phyloP scores from a whole-genome alignment of 2,113 vertebrate species.

The Ahaetulla prasina region DNA sequence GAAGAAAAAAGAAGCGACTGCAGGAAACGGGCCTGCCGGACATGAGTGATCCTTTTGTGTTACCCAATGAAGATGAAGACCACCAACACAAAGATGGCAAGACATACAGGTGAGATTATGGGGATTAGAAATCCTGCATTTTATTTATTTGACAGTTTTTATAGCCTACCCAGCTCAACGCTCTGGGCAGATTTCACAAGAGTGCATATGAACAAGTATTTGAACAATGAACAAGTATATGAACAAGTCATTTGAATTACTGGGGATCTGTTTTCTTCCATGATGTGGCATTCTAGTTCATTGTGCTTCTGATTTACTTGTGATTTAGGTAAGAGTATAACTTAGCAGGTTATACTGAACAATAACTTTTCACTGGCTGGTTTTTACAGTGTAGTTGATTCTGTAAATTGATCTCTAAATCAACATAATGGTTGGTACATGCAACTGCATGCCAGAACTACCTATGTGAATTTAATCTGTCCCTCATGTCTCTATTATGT shows the following conservation, averaged over 20 bases:
- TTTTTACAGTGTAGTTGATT: not conserved
- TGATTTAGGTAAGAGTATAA: not conserved
- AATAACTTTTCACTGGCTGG: not conserved
- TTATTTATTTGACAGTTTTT: not conserved
- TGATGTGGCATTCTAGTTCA: not conserved
- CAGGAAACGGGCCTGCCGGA: constrained; percentile 66
- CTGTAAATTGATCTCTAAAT: not conserved
- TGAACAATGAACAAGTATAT: too few relatives aligned
- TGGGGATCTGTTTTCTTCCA: not conserved
- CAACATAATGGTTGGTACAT: not conserved
- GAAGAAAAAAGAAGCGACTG: constrained; percentile 79
- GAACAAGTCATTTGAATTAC: not conserved
- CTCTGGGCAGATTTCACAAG: not conserved
- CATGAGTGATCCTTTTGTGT: constrained; percentile 77
- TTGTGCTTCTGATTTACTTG: not conserved
- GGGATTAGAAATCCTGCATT: not conserved
- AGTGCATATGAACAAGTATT: constrained; percentile 15
- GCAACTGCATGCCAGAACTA: not conserved
- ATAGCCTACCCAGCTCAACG: not conserved
- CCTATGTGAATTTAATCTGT: not conserved
- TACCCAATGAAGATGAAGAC: constrained; percentile 82
- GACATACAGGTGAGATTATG: constrained; percentile 72
- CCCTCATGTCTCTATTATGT: not conserved
- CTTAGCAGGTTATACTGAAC: not conserved
- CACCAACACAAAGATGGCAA: constrained; percentile 81